phyloP scores from a whole-genome alignment of 2,888 invertebrate genomes.

The Frankliniella intonsa region DNA sequence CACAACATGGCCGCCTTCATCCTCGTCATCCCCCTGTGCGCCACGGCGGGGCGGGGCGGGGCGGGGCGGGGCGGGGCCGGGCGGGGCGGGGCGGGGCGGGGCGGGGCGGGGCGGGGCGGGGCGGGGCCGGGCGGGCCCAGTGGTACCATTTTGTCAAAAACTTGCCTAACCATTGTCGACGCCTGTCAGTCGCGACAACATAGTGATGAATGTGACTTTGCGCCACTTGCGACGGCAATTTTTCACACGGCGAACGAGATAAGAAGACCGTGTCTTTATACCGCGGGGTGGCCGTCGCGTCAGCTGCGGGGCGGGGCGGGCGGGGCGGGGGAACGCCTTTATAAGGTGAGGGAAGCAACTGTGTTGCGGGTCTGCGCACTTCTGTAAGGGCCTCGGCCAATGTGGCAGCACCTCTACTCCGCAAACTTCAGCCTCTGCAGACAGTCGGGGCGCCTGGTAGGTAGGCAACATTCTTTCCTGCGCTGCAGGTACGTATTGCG shows the following conservation, averaged over 20 bases:
- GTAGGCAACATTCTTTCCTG: too few relatives aligned
- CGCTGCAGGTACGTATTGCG: too few relatives aligned
- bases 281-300: not conserved
- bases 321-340: not conserved
- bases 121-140: not conserved
- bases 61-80: too few relatives aligned
- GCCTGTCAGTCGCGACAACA: not conserved
- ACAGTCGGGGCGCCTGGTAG: too few relatives aligned
- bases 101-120: not conserved
- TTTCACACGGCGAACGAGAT: not conserved
- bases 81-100: not conserved
- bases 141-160: not conserved
- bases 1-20: too few relatives aligned
- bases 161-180: slow-evolving; percentile 12
- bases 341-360: not conserved
- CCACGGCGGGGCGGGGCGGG: too few relatives aligned
- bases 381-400: too few relatives aligned
- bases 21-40: not conserved
- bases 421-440: too few relatives aligned
- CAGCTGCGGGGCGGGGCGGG: not conserved
- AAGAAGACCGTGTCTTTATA: not conserved
- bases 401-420: too few relatives aligned
- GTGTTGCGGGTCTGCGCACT: not conserved
- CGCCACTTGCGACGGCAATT: not conserved
- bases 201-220: not conserved